Conservation (phyloP, 2,113 vertebrate species). For the Acanthisitta chloris region DNA sequence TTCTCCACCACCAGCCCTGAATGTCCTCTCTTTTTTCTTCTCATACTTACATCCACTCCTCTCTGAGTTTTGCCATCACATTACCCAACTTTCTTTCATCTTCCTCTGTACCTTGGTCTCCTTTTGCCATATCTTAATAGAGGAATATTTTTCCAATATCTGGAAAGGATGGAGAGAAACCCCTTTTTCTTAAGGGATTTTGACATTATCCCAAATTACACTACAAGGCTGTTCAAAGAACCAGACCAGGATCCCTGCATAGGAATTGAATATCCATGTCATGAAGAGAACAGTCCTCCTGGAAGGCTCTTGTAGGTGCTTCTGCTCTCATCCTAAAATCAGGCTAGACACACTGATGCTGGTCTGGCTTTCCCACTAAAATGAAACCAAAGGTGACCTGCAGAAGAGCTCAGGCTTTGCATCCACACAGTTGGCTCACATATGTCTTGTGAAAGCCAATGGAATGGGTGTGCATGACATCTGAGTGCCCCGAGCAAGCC, state of each 20-base stretch:
- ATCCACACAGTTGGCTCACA: not conserved
- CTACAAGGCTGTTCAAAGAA: not conserved
- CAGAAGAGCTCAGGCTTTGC: not conserved
- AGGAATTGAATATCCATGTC: not conserved
- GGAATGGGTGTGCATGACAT: accelerated
- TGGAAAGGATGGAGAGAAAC: not conserved
- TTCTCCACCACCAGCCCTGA: not conserved
- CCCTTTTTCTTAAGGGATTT: not conserved
- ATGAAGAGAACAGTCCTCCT: not conserved
- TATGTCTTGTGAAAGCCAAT: accelerated
- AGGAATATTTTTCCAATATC: not conserved
- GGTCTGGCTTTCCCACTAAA: not conserved
- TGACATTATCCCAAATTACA: not conserved
- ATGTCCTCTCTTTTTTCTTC: not conserved
- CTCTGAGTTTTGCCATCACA: not conserved
- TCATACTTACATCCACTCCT: not conserved
- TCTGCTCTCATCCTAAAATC: not conserved
- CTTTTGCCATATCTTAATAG: not conserved
- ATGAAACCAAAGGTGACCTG: not conserved
- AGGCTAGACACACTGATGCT: not conserved
- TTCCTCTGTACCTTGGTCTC: not conserved
- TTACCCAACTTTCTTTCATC: not conserved
- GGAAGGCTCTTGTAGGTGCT: not conserved
- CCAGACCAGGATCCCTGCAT: not conserved
- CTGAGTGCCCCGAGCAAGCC: not conserved